Evolutionary conservation across 64 coral and sea anemone genomes (phyloP).

Genomic region (Catalaphyllia jardinei): DNA sequence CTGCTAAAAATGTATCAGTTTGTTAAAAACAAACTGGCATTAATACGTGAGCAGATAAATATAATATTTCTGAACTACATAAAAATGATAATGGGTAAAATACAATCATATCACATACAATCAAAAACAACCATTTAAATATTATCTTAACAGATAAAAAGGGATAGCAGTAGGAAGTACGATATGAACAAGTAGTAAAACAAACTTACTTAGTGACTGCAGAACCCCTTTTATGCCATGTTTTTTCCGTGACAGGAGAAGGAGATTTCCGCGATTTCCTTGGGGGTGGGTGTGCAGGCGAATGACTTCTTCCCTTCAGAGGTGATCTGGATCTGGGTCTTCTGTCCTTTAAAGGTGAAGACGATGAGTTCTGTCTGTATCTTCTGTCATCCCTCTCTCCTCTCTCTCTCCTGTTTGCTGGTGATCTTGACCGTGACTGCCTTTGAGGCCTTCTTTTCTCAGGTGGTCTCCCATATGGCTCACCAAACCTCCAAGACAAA

Average conservation of each 20-base stretch:
- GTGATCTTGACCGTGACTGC: conserved; percentile 52
- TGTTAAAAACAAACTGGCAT: too few relatives aligned
- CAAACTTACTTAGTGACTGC: conserved; percentile 57
- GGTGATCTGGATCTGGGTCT: conserved; percentile 2
- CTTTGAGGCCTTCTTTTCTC: conserved; percentile 13
- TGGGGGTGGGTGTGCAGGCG: conserved; percentile 9
- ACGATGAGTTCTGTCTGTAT: background rate
- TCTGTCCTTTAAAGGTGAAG: background rate
- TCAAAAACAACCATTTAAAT: too few relatives aligned
- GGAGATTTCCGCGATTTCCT: conserved; percentile 23
- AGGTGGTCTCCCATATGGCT: background rate
- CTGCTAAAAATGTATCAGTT: too few relatives aligned
- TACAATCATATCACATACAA: too few relatives aligned
- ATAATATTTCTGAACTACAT: too few relatives aligned
- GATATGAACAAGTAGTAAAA: too few relatives aligned
- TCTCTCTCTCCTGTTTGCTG: background rate
- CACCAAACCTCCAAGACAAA: too few relatives aligned
- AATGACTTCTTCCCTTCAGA: conserved; percentile 1
- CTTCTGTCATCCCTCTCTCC: background rate
- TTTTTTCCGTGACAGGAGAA: conserved; percentile 16
- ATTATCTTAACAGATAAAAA: too few relatives aligned
- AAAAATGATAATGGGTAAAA: too few relatives aligned
- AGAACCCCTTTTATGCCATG: conserved; percentile 23
- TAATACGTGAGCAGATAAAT: too few relatives aligned
- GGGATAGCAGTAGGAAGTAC: too few relatives aligned